Evolutionary conservation across 2,113 vertebrate genomes (phyloP).

Genomic region (Microtus montanus): DNA sequence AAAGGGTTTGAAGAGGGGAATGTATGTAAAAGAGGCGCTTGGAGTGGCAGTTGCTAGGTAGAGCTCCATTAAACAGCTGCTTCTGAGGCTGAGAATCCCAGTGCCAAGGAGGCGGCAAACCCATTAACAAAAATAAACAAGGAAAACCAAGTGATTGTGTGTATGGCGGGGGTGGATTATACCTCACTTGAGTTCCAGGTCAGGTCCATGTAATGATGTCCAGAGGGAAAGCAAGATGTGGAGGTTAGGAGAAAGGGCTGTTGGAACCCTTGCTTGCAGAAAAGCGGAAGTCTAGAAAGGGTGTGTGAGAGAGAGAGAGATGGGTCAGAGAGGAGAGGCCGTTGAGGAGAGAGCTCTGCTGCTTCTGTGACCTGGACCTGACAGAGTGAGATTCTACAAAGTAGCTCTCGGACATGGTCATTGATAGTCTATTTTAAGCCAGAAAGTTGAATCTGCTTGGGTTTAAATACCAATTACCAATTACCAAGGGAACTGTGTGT

Average conservation of each 20-base stretch:
- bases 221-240: neutral
- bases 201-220: neutral
- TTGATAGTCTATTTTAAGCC: neutral
- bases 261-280: constrained; percentile 26
- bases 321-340: neutral
- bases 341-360: neutral
- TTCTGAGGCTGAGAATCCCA: neutral
- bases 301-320: neutral
- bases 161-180: neutral
- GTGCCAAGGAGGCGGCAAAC: neutral
- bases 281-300: neutral
- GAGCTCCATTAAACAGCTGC: neutral
- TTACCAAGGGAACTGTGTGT: neutral
- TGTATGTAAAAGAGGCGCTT: constrained; percentile 11
- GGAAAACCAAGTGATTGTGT: neutral
- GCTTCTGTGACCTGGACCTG: neutral
- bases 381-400: neutral
- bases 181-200: neutral
- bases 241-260: neutral
- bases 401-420: neutral
- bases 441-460: neutral
- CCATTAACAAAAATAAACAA: constrained; percentile 34
- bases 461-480: neutral
- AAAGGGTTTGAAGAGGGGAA: neutral
- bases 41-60: neutral